Evolutionary conservation across 1,140 invertebrate genomes (phyloP), one percentile per base, ranked within the genome.

Genomic region (Caenorhabditis briggsae): DNA sequence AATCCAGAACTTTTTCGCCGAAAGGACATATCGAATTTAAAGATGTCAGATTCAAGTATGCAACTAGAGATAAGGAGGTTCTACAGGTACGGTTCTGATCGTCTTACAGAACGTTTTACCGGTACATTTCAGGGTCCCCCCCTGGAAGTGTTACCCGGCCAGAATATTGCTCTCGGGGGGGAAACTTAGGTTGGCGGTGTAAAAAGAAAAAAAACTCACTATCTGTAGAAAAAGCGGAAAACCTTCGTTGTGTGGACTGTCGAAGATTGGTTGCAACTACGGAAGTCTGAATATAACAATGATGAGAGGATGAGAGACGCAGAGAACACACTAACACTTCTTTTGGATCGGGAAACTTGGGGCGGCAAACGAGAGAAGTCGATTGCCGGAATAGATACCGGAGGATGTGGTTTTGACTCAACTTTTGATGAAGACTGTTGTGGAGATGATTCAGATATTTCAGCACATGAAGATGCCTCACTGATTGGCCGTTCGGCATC

Each of bases 111-210:
- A 25, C 1, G 18, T 41, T n/a, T 33, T 23, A n/a, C 43, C 14
- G 6, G 16, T 43, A 46, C 82, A 23, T 83, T 55, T 14, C 95
- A 95, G 89, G 95, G 96, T 92, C 93, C 98, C 33, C 95, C 94
- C 82, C 98, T 98, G 89, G 93, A 93, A 2, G 96, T 96, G n/a
- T 95, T 95, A 2, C 94, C 96, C 0, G 97, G 97, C n/a, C 96
- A 97, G 91, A 98, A 96, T 8, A 93, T 97, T 53, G 97, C 97
- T 20, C 93, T 99, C 91, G 97, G n/a, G n/a, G 59, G n/a, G 59
- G 11, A 61, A 33, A 61, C 12, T 23, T 78, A n/a, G 70, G 70
- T n/a, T n/a, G 23, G 33, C 33, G 33, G 33, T 33, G 16, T 33
- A n/a, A 50, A 23, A 23, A 23, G 25, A 78, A 78, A 78, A 78